Evolutionary conservation across 2,113 vertebrate species (phyloP), one percentile per base, ranked within the genome.

Genomic region (Ploceus nigricollis): DNA sequence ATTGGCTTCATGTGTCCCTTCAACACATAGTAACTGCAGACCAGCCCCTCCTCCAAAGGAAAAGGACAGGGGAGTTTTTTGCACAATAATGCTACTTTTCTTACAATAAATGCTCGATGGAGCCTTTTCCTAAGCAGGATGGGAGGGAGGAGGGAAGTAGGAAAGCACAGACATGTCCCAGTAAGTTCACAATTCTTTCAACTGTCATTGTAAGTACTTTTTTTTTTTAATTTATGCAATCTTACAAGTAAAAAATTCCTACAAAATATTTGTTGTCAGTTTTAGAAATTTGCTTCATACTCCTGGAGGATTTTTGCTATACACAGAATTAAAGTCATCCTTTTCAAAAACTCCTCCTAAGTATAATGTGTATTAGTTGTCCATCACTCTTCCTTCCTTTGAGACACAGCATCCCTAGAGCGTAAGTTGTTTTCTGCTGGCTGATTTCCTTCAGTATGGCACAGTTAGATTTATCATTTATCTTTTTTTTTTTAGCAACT

Each of bases 71-170:
- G 15, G 11, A 70, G 4, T 6, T 68, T 75, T 88, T 30, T 75
- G 18, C 45, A 14, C 33, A 87, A n/a, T 33, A 37, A 48, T 63
- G 4, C 10, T 61, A 42, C 14, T n/a, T 78, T 92, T 82, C 25
- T 89, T 16, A 33, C 8, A n/a, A 60, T 9, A 70, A 77, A 64
- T 27, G 15, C 2, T 60, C 48, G 53, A 15, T 44, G 30, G 19
- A 76, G 18, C 28, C 11, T 60, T 82, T 70, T 76, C 30, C 53
- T 68, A 66, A 73, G 23, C 1, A 3, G 10, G 2, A 5, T 1
- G 8, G 12, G 2, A 2, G 3, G 1, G 2, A 15, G 12, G 15
- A 51, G 9, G 14, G 33, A 31, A 44, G 22, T 18, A 1, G 11
- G 9, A 10, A 3, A 39, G 13, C 13, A 61, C 17, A 4, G 2